These are phyloP conservation scores for Enteromius mattozi DNA, from an alignment of 2,797 vertebrate genomes.

Conservation along the genomic window DNA sequence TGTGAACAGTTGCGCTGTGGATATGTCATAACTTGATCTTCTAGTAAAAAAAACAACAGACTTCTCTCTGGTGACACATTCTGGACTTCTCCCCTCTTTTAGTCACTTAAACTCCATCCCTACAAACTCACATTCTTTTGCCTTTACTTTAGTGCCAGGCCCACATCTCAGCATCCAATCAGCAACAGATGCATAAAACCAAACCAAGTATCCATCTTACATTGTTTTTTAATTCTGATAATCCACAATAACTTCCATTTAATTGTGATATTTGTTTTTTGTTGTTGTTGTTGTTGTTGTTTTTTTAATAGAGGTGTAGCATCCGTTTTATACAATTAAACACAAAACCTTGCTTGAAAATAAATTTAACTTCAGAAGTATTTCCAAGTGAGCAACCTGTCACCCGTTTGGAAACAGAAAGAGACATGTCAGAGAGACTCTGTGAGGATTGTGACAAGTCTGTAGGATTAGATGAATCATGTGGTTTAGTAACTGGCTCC, in stretches of 20 bases:
- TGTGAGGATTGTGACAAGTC: slow-evolving; percentile 32
- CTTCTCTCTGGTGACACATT: neutral
- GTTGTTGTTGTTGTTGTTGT: no score
- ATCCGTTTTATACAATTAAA: neutral
- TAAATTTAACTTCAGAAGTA: neutral
- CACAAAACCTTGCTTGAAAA: neutral
- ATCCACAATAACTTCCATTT: neutral
- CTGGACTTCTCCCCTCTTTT: neutral
- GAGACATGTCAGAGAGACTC: neutral
- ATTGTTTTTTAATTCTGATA: neutral
- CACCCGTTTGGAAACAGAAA: slow-evolving; percentile 4
- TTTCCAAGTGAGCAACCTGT: slow-evolving; percentile 1
- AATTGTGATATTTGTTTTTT: neutral
- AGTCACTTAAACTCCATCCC: no score
- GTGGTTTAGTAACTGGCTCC: slow-evolving; percentile 32
- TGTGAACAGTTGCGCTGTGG: neutral
- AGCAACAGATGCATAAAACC: neutral
- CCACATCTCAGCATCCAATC: neutral
- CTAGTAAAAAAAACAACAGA: neutral
- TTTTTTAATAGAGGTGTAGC: neutral
- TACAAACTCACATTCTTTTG: neutral
- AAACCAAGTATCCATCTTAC: neutral
- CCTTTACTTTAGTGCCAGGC: neutral
- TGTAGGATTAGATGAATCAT: slow-evolving; percentile 48
- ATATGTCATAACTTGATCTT: neutral